These are phyloP conservation scores for Passer domesticus DNA, from an alignment of 2,113 vertebrate genomes.

Conservation along the genomic window DNA sequence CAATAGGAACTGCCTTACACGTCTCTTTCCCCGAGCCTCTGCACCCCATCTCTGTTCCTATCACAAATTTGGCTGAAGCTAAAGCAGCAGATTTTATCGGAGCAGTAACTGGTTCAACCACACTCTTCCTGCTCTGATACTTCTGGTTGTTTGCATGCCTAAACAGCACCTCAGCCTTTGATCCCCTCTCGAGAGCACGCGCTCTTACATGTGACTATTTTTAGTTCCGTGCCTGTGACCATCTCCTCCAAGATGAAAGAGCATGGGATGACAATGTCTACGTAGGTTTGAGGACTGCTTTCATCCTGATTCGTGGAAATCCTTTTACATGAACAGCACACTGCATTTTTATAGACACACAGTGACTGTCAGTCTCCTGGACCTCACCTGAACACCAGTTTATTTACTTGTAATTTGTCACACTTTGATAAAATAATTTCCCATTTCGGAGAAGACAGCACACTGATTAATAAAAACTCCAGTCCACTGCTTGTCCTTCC, in stretches of 20 bases:
- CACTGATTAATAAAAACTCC: background rate
- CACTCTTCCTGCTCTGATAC: constrained; percentile 8
- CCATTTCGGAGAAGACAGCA: background rate
- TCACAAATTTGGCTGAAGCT: background rate
- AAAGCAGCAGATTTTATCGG: constrained; percentile 23
- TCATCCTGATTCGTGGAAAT: background rate
- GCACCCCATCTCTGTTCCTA: background rate
- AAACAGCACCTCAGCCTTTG: background rate
- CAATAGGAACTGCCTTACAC: background rate
- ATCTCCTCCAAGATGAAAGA: background rate
- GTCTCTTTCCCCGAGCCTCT: background rate
- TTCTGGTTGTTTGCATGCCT: background rate
- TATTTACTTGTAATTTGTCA: constrained; percentile 10
- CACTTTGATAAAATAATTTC: background rate
- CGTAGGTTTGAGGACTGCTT: background rate
- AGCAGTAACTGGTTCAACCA: constrained; percentile 7
- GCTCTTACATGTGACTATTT: background rate
- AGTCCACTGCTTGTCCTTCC: background rate
- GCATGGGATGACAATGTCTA: background rate
- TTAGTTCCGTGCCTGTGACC: background rate
- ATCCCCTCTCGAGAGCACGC: background rate
- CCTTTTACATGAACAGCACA: background rate
- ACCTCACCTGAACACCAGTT: background rate
- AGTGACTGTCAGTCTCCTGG: background rate
- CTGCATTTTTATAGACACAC: background rate